Conservation (phyloP, 2,113 vertebrate genomes). For the Gadus chalcogrammus region DNA sequence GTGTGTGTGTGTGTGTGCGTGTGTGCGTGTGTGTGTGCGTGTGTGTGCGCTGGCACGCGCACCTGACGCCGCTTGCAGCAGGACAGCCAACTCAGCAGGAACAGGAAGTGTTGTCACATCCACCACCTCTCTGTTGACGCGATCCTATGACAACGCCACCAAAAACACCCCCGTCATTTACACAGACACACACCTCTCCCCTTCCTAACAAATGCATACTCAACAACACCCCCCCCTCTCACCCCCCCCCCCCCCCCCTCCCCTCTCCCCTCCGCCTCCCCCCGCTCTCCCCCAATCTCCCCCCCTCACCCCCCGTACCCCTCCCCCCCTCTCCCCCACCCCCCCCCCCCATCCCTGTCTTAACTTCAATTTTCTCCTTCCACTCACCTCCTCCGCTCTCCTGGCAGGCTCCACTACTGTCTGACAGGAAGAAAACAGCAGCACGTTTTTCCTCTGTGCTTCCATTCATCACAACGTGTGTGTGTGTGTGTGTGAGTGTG, state of each 20-base stretch:
- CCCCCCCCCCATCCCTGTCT: conserved; percentile 45
- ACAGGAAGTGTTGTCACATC: conserved; percentile 88
- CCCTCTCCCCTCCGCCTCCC: no score
- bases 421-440: conserved; percentile 60
- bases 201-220: background rate
- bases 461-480: background rate
- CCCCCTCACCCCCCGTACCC: no score
- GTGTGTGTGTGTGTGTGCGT: conserved; percentile 9
- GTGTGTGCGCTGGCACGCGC: background rate
- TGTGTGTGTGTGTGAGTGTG: conserved; percentile 6
- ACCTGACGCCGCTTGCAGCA: conserved; percentile 82
- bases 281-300: no score
- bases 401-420: conserved; percentile 73
- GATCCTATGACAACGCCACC: conserved; percentile 73
- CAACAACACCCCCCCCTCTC: background rate
- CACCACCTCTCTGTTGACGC: conserved; percentile 86
- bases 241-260: background rate
- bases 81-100: conserved; percentile 82
- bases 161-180: background rate
- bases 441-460: conserved; percentile 34
- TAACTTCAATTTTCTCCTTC: conserved; percentile 12
- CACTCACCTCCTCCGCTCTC: conserved; percentile 75
- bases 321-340: background rate
- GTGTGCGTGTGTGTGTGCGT: conserved; percentile 14
- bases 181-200: background rate